phyloP scores from a whole-genome alignment of 2,113 vertebrate genomes.

The Pundamilia nyererei region DNA sequence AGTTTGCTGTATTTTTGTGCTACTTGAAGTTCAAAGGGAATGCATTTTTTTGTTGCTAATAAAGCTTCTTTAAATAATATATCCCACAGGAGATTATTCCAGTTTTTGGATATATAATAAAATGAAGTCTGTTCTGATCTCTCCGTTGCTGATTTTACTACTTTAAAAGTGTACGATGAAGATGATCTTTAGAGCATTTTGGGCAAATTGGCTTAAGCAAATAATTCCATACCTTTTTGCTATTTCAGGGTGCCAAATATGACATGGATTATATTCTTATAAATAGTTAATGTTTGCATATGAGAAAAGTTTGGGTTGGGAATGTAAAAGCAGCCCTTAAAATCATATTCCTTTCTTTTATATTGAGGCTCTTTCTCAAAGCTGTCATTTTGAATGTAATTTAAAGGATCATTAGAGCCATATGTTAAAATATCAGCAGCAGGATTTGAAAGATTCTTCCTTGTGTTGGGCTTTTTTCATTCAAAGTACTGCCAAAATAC shows the following conservation, averaged over 20 bases:
- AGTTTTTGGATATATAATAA: neutral
- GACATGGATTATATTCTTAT: neutral
- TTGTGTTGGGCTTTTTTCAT: neutral
- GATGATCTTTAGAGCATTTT: neutral
- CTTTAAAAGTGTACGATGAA: neutral
- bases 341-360: neutral
- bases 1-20: neutral
- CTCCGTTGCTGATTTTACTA: neutral
- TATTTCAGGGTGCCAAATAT: conserved; percentile 26
- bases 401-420: neutral
- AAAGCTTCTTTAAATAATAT: neutral
- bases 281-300: neutral
- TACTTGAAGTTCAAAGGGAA: conserved; percentile 22
- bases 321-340: neutral
- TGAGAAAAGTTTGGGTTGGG: neutral
- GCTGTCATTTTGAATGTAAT: neutral
- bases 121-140: neutral
- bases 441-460: neutral
- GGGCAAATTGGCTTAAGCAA: neutral
- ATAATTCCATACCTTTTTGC: neutral
- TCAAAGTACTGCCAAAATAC: neutral
- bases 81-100: neutral
- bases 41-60: neutral
- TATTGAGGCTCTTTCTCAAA: neutral
- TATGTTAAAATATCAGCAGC: neutral